phyloP scores from a whole-genome alignment of 2,113 vertebrate species.

The Numenius arquata region DNA sequence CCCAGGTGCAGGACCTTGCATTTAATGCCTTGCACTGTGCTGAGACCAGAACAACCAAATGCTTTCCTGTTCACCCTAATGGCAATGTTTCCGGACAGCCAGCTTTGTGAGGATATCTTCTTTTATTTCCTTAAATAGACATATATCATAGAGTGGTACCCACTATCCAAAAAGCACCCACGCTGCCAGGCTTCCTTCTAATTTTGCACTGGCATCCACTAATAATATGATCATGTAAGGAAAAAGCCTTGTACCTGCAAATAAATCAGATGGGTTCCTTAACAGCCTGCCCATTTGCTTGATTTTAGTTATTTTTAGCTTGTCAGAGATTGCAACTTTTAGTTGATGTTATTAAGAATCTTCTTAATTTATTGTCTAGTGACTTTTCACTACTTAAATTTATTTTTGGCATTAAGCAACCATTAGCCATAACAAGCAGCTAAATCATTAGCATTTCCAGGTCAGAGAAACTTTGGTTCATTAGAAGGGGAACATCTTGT shows the following conservation, averaged over 20 bases:
- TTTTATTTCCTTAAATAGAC: not conserved
- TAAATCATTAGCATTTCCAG: not conserved
- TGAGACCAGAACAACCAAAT: not conserved
- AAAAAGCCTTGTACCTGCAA: not conserved
- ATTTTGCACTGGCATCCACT: not conserved
- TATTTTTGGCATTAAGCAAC: not conserved
- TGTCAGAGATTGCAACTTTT: not conserved
- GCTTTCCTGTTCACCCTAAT: not conserved
- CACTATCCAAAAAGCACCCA: not conserved
- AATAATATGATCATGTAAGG: not conserved
- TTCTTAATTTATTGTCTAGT: not conserved
- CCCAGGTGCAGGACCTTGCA: no score
- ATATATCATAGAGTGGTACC: not conserved
- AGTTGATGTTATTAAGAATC: not conserved
- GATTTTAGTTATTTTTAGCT: not conserved
- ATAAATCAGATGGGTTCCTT: not conserved
- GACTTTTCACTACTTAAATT: not conserved
- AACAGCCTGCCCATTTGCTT: not conserved
- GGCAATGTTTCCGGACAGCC: not conserved
- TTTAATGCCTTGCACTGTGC: not conserved
- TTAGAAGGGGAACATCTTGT: not conserved
- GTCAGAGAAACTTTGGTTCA: not conserved
- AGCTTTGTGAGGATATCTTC: not conserved
- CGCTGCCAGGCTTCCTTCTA: not conserved
- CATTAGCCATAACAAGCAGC: not conserved